Percentiles rank a stretch among this genome's conserved stretches.
phyloP scores from a whole-genome alignment of 2,888 invertebrate genomes.

The Patella depressa region DNA sequence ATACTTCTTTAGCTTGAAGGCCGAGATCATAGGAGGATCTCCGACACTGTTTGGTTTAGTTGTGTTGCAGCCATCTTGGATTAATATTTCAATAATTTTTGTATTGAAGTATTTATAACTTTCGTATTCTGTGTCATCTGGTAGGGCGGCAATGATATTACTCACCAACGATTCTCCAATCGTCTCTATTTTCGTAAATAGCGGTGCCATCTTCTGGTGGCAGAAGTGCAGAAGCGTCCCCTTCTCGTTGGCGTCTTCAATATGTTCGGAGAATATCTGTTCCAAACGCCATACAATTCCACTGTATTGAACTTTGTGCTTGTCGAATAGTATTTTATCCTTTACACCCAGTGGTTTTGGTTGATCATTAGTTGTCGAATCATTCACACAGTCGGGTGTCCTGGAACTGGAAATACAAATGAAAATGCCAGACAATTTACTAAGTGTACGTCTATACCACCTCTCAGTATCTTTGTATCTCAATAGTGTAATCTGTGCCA shows the following conservation, averaged over 20 bases:
- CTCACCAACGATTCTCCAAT: conserved; percentile 8
- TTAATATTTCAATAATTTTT: conserved; percentile 11
- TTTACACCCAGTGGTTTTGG: no score
- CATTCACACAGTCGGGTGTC: no score
- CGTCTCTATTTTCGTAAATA: not conserved
- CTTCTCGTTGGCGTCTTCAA: conserved; percentile 1
- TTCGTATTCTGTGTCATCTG: conserved; percentile 2
- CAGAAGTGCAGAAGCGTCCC: conserved; percentile 7
- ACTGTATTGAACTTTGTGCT: not conserved
- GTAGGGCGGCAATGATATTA: conserved; percentile 11
- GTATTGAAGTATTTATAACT: not conserved
- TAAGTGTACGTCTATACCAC: no score
- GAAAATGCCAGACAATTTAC: no score
- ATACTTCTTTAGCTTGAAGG: conserved; percentile 13
- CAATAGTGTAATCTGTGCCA: no score
- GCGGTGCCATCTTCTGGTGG: not conserved
- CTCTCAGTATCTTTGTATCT: no score
- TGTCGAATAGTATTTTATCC: no score
- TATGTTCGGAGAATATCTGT: conserved; percentile 12
- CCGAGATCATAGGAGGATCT: conserved; percentile 19
- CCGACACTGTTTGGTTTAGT: conserved; percentile 4
- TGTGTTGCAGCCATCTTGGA: conserved; percentile 14
- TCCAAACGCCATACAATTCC: conserved; percentile 17
- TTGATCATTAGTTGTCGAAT: no score
- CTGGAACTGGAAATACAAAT: no score